Base-by-base conservation (phyloP, 2,888 invertebrate genomes). In the Osmoderma eremita region DNA sequence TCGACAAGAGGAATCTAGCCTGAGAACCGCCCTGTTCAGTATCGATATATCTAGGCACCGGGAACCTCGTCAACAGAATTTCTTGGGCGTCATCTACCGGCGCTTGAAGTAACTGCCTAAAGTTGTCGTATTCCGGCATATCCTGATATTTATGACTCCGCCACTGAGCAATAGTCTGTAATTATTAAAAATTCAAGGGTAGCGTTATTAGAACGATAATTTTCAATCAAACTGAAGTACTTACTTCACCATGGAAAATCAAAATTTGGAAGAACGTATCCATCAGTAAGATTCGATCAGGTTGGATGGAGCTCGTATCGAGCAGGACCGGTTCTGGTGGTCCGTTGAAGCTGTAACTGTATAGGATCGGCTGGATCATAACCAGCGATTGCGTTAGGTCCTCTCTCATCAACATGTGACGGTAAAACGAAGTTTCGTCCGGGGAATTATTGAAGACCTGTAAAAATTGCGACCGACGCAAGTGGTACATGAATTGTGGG, bases 381-480 rank as follows among this genome's bases (percentile, higher is more conserved):
- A 98, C 97, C 74, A 99, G 86, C 12, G 97, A 97, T 84, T 99
- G 98, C 0, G 96, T 95, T 73, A 98, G 87, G 83, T 98, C 97
- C 83, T 99, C 99, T 63, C 96, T 89, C 92, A 97, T 94, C 77
- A 99, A 84, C 92, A 97, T 96, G 83, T 98, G 98, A 91, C 96
- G 91, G 81, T 99, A 99, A 85, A 96, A 99, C 18, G 97, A 96
- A 12, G 98, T 99, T 85, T 99, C 99, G 83, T 99, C 99, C 0
- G 99, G 99, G 42, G 97, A 98, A 86, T 99, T 99, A 85, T 99
- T 99, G 85, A 99, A 99, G 50, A 99, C 98, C 86, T 98, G 98
- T 72, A 99, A 87, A 84, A 99, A 99, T 84, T 98, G 99, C 22
- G 98, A 99, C 73, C 99, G 89, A 48, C 99, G 88, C 77, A 99